A percentile compares a stretch with the other conserved stretches of the same genome.
phyloP scores from a whole-genome alignment of 2,113 vertebrate genomes.

The Tragulus kanchil region DNA sequence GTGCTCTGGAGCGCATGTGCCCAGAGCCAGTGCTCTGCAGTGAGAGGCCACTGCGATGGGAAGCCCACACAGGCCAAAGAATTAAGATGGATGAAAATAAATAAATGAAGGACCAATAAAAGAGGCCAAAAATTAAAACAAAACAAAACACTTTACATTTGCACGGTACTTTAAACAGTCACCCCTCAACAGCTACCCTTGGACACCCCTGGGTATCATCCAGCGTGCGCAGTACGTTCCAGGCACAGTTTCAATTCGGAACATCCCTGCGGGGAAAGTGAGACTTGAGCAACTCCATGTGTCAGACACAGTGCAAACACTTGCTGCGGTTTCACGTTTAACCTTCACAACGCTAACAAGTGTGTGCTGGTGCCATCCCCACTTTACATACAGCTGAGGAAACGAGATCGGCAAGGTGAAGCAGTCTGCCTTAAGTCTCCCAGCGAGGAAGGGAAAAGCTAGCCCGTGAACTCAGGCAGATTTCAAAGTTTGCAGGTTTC shows the following conservation, averaged over 20 bases:
- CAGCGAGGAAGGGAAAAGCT: background rate
- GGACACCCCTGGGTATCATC: background rate
- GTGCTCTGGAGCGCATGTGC: too few species aligned
- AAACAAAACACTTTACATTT: background rate
- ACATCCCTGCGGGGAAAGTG: too few species aligned
- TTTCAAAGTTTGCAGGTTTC: background rate
- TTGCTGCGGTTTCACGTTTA: background rate
- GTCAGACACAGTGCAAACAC: background rate
- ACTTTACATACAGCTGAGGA: background rate
- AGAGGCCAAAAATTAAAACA: too few species aligned
- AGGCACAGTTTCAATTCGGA: background rate
- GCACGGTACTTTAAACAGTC: background rate
- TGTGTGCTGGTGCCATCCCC: too few species aligned
- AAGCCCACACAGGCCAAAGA: too few species aligned
- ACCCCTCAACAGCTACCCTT: background rate
- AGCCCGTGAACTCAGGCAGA: background rate
- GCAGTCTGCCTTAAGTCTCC: background rate
- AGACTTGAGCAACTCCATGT: rapidly evolving
- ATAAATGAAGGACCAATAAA: too few species aligned
- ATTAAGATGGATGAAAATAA: too few species aligned
- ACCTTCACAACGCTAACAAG: background rate
- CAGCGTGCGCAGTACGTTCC: background rate
- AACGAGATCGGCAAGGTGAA: background rate
- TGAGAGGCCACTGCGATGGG: too few species aligned
- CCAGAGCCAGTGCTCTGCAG: too few species aligned